These are phyloP conservation scores for Nannobrachium achirus DNA, from an alignment of 2,113 vertebrate species.

Conservation along the genomic window DNA sequence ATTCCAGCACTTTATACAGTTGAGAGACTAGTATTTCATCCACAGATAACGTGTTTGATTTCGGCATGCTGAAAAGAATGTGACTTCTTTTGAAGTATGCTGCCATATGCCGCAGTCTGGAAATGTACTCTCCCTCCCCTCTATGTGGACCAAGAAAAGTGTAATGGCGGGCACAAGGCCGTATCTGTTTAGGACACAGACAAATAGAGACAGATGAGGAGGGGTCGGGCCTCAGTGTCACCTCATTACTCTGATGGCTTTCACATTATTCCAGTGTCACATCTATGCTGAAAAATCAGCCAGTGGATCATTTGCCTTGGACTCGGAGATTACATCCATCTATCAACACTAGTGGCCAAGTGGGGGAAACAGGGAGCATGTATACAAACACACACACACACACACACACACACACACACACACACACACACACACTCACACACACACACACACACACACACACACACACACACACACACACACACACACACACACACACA, in stretches of 20 bases:
- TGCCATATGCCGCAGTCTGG: background rate
- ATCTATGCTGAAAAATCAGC: constrained; percentile 26
- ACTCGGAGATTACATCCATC: constrained; percentile 35
- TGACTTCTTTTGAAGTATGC: too few relatives aligned
- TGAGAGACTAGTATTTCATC: too few relatives aligned
- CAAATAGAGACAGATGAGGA: constrained; percentile 20
- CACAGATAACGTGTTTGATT: too few relatives aligned
- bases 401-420: too few relatives aligned
- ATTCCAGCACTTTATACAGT: too few relatives aligned
- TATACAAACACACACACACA: constrained; percentile 1
- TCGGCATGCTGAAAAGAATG: too few relatives aligned
- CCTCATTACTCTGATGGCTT: constrained; percentile 28
- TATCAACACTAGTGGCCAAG: constrained; percentile 18
- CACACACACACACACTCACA: too few relatives aligned
- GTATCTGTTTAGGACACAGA: constrained; percentile 10
- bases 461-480: too few relatives aligned
- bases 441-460: too few relatives aligned
- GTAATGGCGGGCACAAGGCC: constrained; percentile 12
- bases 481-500: too few relatives aligned
- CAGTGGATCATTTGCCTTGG: constrained; percentile 26
- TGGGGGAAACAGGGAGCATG: constrained; percentile 7
- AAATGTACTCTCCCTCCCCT: constrained; percentile 12
- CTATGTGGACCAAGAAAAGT: background rate
- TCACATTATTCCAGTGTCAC: constrained; percentile 29
- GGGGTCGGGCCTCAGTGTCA: constrained; percentile 14